A percentile compares a stretch with the other conserved stretches of the same genome.
phyloP scores from a whole-genome alignment of 2,888 invertebrate genomes.

The Polyploca ridens region DNA sequence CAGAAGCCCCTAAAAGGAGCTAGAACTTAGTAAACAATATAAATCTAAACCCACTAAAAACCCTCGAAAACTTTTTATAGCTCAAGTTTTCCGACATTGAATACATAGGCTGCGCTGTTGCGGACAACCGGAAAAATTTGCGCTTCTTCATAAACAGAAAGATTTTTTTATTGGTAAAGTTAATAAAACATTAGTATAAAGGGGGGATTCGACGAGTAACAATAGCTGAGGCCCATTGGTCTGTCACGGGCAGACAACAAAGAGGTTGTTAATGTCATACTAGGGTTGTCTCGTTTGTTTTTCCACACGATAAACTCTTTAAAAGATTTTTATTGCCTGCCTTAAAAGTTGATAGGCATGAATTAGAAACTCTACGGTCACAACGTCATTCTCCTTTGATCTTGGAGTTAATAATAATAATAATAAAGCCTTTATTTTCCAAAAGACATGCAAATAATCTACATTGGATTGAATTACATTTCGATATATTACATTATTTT shows the following conservation, averaged over 20 bases:
- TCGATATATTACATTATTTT: too few relatives aligned
- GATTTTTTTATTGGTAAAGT: background rate
- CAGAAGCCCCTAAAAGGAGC: background rate
- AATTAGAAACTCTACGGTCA: too few relatives aligned
- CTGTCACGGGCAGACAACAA: constrained; percentile 5
- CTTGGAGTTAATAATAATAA: too few relatives aligned
- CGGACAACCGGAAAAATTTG: background rate
- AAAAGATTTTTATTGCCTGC: background rate
- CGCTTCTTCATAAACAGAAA: background rate
- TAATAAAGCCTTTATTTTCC: too few relatives aligned
- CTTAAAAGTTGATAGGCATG: background rate
- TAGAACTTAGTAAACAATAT: constrained; percentile 6
- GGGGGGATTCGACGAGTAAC: background rate
- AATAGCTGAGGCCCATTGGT: background rate
- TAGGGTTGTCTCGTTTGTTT: constrained; percentile 3
- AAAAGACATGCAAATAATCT: too few relatives aligned
- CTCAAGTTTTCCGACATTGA: constrained; percentile 6
- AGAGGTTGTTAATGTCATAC: constrained; percentile 1
- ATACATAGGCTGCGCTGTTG: background rate
- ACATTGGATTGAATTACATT: too few relatives aligned
- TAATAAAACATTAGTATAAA: constrained; percentile 5
- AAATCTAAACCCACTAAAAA: constrained; percentile 6
- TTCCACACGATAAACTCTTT: constrained; percentile 6
- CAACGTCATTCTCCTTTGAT: too few relatives aligned
- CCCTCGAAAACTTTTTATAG: constrained; percentile 10